These are phyloP conservation scores for Eudemis profundana DNA, from an alignment of 2,888 invertebrate species.

Conservation along the genomic window DNA sequence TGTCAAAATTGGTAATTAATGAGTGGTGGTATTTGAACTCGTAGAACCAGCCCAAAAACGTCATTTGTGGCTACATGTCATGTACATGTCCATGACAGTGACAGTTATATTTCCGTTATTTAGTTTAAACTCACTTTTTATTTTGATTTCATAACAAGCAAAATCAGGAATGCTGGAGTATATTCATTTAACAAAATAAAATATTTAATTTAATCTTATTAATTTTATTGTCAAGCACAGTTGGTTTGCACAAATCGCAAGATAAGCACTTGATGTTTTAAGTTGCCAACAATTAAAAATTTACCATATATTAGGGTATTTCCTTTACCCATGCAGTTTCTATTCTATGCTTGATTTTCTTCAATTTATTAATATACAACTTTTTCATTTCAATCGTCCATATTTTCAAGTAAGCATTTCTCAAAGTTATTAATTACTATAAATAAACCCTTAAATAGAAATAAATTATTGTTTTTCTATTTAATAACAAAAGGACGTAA, in stretches of 20 bases:
- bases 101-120: constrained; percentile 25
- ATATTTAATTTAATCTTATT: no score
- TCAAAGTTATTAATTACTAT: not conserved
- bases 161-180: no score
- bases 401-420: not conserved
- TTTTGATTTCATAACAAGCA: no score
- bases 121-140: fast-evolving
- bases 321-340: no score
- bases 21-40: constrained; percentile 1
- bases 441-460: not conserved
- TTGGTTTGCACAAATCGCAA: not conserved
- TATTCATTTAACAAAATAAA: no score
- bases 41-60: not conserved
- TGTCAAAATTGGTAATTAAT: no score
- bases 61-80: not conserved
- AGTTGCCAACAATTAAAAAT: not conserved
- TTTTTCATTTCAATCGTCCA: not conserved
- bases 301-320: not conserved
- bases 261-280: not conserved
- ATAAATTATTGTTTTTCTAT: not conserved
- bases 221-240: no score
- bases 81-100: no score
- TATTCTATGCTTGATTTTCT: no score
- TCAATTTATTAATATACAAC: no score
- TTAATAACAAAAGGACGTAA: not conserved